Base-by-base conservation (phyloP, 2,113 vertebrate genomes). In the Elephas maximus region DNA sequence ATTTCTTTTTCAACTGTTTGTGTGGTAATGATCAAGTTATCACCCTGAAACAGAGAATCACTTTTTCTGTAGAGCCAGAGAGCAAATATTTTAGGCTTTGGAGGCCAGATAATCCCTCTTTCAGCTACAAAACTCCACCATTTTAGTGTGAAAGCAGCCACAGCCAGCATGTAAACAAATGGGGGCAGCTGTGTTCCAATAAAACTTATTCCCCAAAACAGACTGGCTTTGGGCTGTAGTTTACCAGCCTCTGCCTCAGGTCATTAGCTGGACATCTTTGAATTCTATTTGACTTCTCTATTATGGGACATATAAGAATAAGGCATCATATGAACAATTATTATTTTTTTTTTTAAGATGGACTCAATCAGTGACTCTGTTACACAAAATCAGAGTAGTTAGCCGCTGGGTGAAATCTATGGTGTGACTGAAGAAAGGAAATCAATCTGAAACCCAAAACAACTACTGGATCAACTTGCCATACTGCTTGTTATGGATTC, bases 171-270 rank as follows among this genome's bases (percentile, higher is more conserved):
- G 10, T 33, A 51, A 83, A 88, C 37, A 26, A 57, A 53, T 33
- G 6, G 7, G 41, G 8, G 24, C 41, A 3, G 4, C 44, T 93
- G 14, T 91, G 63, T 84, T 74, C 69, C 60, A 83, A 53, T 18
- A 83, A 78, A 88, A 78, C 10, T 67, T 33, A 83, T 82, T 93
- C 63, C 57, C 7, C n/a, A 88, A 87, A 83, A 23, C 8, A 97
- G n/a, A 33, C 9, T 11, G n/a, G 3, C 12, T 26, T 33, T 48
- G 17, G 6, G 1, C 12, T 90, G 2, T 93, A 62, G 60, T 85
- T 62, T 94, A 51, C 28, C 18, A 65, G 44, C 8, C 26, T 71
- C 51, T 78, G 4, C 2, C 30, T 14, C 78, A 65, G 17, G 3
- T 48, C 76, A 78, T 78, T 23, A 30, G 18, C 41, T 41, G 37